Percentiles rank a stretch among this genome's conserved stretches.
Evolutionary conservation across 1,140 invertebrate genomes (phyloP).

Genomic region (Lucilia cuprina): DNA sequence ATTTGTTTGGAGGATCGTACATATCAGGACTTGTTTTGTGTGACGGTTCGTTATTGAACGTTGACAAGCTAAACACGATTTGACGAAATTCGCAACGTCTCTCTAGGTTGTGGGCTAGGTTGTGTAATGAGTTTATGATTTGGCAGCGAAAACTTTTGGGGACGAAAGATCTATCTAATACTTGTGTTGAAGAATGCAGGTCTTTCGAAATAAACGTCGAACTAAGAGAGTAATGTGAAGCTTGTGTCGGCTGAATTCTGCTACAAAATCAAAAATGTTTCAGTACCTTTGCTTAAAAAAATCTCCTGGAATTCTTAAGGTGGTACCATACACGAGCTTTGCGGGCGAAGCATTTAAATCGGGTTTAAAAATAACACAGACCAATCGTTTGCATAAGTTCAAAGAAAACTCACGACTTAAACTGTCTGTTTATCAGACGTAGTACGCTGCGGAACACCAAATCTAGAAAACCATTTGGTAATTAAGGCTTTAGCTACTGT

Average conservation of each 20-base stretch:
- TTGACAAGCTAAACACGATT: conserved; percentile 49
- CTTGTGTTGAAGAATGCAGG: too few relatives aligned
- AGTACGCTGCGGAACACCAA: conserved; percentile 54
- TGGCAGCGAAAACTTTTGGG: not conserved
- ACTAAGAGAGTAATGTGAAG: too few relatives aligned
- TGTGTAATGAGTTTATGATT: not conserved
- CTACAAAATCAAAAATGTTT: too few relatives aligned
- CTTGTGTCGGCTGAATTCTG: too few relatives aligned
- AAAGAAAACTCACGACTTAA: conserved; percentile 53
- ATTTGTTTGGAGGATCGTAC: too few relatives aligned
- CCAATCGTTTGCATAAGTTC: conserved; percentile 12
- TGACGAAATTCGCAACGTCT: conserved; percentile 43
- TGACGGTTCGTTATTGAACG: conserved; percentile 44
- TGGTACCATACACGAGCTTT: too few relatives aligned
- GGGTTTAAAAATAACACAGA: too few relatives aligned
- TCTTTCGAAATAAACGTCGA: too few relatives aligned
- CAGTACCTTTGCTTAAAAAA: too few relatives aligned
- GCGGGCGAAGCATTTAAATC: too few relatives aligned
- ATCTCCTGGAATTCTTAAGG: too few relatives aligned
- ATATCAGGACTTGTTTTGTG: not conserved
- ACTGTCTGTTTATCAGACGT: conserved; percentile 60
- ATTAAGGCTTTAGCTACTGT: conserved; percentile 48
- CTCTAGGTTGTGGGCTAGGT: not conserved
- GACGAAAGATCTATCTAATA: too few relatives aligned
- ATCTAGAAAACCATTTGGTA: conserved; percentile 53